Base-by-base conservation (phyloP, 64 coral and sea anemone species). In the Actinia tenebrosa region DNA sequence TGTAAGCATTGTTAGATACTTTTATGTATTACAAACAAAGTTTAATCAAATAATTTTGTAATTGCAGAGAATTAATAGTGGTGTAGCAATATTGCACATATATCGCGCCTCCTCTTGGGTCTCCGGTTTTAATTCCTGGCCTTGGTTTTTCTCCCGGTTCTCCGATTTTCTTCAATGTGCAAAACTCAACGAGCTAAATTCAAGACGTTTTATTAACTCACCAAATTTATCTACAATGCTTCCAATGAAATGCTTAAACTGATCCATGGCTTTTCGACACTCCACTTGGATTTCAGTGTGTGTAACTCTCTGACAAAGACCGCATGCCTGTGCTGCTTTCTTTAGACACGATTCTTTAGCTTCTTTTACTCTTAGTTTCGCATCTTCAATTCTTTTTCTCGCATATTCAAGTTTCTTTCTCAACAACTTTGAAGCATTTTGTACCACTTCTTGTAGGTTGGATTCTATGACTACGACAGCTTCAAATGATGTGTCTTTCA, bases 231-330 rank as follows among this genome's bases (percentile, higher is more conserved):
- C 94, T 15, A 95, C 84, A 8, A 86, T 87, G 79, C 77, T 45
- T 43, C 94, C 94, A 60, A 95, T 47, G 19, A 87, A 95, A 60
- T 95, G 64, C 16, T 95, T 86, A 55, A 95, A 92, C 3, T 92
- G 69, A 46, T 95, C 94, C 87, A 95, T 71, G 9, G 94, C 87
- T 14, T 80, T 72, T 20, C 60, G 92, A 86, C 94, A 95, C 19
- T 89, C 91, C 25, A 86, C 87, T 8, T 71, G 61, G 2, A 95
- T 80, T 45, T 91, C 60, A 10, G 86, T 86, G 62, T 89, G 89
- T 7, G 87, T 82, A 26, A 92, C 45, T 75, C 86, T 53, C 77
- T 95, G 82, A 52, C 94, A 95, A 10, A 91, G 72, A 79, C 91
- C 72, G 75, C 94, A 95, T 16, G 78, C 53, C 58, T 62, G 80